Base-by-base conservation (phyloP, 2,888 invertebrate species). In the Drosophila acutilabella region DNA sequence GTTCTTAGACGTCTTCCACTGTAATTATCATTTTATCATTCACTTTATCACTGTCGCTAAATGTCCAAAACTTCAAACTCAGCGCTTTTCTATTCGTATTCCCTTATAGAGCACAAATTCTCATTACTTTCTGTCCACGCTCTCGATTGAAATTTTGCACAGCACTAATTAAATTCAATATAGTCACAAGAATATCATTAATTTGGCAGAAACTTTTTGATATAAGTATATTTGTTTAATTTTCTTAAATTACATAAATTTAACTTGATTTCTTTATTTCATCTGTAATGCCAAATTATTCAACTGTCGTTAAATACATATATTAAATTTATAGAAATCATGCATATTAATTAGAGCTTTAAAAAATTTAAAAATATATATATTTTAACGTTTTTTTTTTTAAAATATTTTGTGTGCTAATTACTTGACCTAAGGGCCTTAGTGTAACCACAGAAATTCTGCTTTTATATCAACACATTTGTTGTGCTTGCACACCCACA, bases 1-100 rank as follows among this genome's bases (percentile, higher is more conserved):
- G 23, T 11, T 66, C 77, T 76, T 76, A 23, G 65, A 72, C 77
- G 42, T 16, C 42, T 58, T 76, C 65, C 38, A 38, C 40, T 44
- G 61, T 65, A 58, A 47, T 41, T 47, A 65, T 30, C 50, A 76
- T 36, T 40, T 45, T 45, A 56, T 62, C 62, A 62, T 33, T 64
- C 36, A 61, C 58, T 38, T 61, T 62, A 65, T 65, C 60, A 23
- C 57, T 61, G 23, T 71, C 50, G 69, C 74, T 54, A 51, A 45
- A 51, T 45, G 18, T 52, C 18, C 14, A 10, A 23, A 47, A 18
- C 1, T 45, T 33, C 18, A 16, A 42, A 36, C 33, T 30, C 42
- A 51, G 11, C 42, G 59, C 42, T 59, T 59, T 33, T 20, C 30
- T 36, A 20, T 8, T 36, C 16, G 33, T 44, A 60, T 52, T 36